Conservation (phyloP, 2,113 vertebrate species). For the Danionella cerebrum region DNA sequence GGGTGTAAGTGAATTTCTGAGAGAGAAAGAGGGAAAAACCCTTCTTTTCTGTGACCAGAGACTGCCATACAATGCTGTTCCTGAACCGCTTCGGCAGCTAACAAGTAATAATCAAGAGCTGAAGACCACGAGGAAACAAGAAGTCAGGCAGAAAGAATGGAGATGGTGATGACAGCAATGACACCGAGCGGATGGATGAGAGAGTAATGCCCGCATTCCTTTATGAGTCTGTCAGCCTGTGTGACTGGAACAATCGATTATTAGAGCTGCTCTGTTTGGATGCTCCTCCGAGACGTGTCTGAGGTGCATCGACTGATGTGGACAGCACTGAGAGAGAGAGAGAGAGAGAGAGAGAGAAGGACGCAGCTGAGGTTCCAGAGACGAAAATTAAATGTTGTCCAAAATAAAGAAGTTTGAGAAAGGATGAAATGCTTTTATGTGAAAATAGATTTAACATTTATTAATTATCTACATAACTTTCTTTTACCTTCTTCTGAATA, state of each 20-base stretch:
- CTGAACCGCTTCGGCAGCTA: not conserved
- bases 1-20: no score
- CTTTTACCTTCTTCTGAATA: no score
- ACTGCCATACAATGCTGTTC: not conserved
- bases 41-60: no score
- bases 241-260: slow-evolving; percentile 35
- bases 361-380: no score
- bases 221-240: slow-evolving; percentile 29
- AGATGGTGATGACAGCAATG: slow-evolving; percentile 1
- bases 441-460: no score
- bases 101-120: not conserved
- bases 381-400: no score
- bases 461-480: no score
- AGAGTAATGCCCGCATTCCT: slow-evolving; percentile 19
- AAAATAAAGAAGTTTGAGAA: no score
- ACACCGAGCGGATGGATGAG: slow-evolving; percentile 23
- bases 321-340: slow-evolving; percentile 15
- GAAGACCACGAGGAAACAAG: not conserved
- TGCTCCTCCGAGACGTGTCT: slow-evolving; percentile 2
- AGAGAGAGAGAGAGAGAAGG: no score
- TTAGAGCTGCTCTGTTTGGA: slow-evolving; percentile 25
- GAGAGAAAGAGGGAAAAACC: no score
- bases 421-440: no score
- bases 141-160: not conserved
- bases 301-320: slow-evolving; percentile 19